These are phyloP conservation scores for Haliclona indistincta DNA, from an alignment of 37 sponge, comb jelly and placozoan species.

Conservation along the genomic window DNA sequence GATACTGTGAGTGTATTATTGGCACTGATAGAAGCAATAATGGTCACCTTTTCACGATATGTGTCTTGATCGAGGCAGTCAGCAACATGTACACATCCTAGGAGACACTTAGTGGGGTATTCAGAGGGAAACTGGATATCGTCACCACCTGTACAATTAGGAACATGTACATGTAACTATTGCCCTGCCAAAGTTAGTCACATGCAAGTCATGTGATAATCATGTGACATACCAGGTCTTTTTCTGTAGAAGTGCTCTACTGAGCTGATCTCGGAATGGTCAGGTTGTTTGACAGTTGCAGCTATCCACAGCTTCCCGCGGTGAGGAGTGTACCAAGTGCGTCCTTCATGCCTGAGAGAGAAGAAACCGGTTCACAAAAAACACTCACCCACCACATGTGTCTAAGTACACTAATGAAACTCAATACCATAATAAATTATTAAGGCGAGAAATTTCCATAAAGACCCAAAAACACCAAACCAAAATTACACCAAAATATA, in stretches of 20 bases:
- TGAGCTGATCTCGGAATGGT: conserved; percentile 34
- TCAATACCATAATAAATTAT: no score
- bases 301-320: conserved; percentile 98
- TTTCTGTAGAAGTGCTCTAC: conserved; percentile 67
- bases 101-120: conserved; percentile 82
- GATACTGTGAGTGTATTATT: conserved; percentile 36
- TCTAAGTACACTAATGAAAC: no score
- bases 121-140: conserved; percentile 70
- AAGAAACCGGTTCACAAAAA: not conserved
- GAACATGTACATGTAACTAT: not conserved
- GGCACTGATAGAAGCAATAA: not conserved
- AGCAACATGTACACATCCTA: conserved; percentile 95
- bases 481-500: not conserved
- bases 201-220: not conserved
- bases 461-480: not conserved
- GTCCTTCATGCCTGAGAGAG: conserved; percentile 75
- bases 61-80: conserved; percentile 91
- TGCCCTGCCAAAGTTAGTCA: not conserved
- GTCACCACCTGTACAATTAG: not conserved
- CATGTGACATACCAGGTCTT: not conserved
- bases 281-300: conserved; percentile 64
- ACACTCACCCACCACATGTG: not conserved
- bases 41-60: conserved; percentile 60
- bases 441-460: not conserved
- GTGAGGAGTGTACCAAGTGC: conserved; percentile 95